Conservation (phyloP, 2,113 vertebrate species). For the Eudyptes chrysolophus region DNA sequence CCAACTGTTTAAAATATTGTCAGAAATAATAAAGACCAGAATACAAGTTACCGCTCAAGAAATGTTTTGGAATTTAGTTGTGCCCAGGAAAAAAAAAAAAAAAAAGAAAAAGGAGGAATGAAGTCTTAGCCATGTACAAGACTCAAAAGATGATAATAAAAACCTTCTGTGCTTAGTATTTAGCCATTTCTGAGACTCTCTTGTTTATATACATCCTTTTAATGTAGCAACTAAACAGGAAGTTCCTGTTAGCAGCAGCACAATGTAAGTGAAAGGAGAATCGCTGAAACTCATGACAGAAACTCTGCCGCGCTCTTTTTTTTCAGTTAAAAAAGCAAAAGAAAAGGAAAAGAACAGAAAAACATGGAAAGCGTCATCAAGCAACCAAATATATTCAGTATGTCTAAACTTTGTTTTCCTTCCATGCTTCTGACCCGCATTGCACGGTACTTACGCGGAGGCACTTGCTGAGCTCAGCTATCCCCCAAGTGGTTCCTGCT, state of each 20-base stretch:
- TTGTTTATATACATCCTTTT: conserved; percentile 15
- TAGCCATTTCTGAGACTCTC: conserved; percentile 4
- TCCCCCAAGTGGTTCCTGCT: neutral
- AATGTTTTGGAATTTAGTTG: conserved; percentile 36
- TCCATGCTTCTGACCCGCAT: accelerated
- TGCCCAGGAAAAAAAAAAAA: neutral
- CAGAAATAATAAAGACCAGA: conserved; percentile 54
- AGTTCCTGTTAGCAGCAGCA: neutral
- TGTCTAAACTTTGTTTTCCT: neutral
- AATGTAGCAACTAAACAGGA: conserved; percentile 19
- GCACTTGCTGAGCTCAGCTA: neutral
- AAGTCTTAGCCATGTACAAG: neutral
- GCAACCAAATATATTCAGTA: neutral
- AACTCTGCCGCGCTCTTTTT: accelerated
- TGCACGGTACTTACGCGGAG: accelerated
- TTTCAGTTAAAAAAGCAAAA: neutral
- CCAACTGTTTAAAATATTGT: conserved; percentile 55
- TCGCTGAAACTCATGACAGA: accelerated
- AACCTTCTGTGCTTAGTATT: conserved; percentile 50
- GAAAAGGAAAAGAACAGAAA: neutral
- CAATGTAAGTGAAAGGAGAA: neutral
- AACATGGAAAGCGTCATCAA: accelerated
- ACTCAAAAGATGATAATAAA: conserved; percentile 56
- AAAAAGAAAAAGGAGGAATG: neutral
- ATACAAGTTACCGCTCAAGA: neutral